Evolutionary conservation across 2,113 vertebrate species (phyloP).

Genomic region (Microtus ochrogaster): DNA sequence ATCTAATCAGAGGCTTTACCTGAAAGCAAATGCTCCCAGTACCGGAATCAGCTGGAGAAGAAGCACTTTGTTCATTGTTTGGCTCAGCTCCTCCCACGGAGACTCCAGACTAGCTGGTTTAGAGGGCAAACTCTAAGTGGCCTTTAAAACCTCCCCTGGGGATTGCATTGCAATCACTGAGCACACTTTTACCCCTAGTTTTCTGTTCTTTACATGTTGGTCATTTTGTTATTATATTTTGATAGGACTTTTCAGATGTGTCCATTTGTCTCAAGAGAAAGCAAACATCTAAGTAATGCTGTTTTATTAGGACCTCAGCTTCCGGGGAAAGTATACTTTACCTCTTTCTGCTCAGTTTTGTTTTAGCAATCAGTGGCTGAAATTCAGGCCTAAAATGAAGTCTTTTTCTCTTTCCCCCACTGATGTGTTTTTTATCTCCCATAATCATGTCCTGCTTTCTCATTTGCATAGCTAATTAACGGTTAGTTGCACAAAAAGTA

Average conservation of each 20-base stretch:
- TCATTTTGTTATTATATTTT: not conserved
- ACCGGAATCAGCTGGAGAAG: not conserved
- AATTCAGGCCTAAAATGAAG: not conserved
- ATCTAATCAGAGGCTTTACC: not conserved
- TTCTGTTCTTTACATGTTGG: not conserved
- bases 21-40: not conserved
- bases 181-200: not conserved
- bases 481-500: constrained; percentile 20
- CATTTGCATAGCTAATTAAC: constrained; percentile 51
- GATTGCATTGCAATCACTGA: not conserved
- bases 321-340: not conserved
- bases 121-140: not conserved
- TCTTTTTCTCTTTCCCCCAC: not conserved
- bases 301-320: not conserved
- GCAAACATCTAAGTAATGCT: not conserved
- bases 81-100: not conserved
- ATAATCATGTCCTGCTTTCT: constrained; percentile 42
- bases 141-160: not conserved
- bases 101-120: not conserved
- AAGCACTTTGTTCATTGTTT: not conserved
- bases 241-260: not conserved
- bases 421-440: constrained; percentile 9
- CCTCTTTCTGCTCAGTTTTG: not conserved
- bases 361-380: not conserved
- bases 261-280: not conserved